A percentile compares a stretch with the other conserved stretches of the same genome.
Conservation (phyloP, 2,113 vertebrate species). For the Ceyx melanurus region DNA sequence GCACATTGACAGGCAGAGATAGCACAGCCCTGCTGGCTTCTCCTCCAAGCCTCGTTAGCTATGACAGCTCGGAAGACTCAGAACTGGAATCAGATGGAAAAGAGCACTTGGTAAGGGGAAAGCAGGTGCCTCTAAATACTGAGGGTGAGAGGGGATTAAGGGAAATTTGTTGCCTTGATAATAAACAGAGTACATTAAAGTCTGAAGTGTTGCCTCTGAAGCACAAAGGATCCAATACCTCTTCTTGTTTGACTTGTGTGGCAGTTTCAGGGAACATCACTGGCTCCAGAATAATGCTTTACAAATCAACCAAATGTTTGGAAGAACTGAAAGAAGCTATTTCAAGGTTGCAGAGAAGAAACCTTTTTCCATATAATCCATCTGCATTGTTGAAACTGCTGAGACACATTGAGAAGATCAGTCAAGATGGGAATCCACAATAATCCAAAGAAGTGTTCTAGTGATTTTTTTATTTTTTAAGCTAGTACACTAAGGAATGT, state of each 20-base stretch:
- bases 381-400: constrained; percentile 85
- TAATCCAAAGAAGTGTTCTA: neutral
- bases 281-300: neutral
- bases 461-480: neutral
- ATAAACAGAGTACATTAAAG: neutral
- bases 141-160: neutral
- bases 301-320: constrained; percentile 75
- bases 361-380: constrained; percentile 92
- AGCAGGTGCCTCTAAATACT: neutral
- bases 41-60: constrained; percentile 81
- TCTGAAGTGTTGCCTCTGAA: neutral
- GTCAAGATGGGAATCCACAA: neutral
- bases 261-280: neutral
- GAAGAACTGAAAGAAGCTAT: constrained; percentile 80
- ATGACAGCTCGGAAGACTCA: constrained; percentile 87
- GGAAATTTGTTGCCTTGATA: neutral
- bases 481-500: neutral
- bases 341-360: constrained; percentile 79
- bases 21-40: neutral
- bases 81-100: constrained; percentile 69
- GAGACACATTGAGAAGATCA: constrained; percentile 48
- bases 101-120: neutral
- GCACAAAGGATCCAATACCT: neutral
- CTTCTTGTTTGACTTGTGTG: neutral
- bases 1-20: neutral